A percentile compares a stretch with the other conserved stretches of the same genome.
These are phyloP conservation scores for Scrobipalpa costella DNA, from an alignment of 2,888 invertebrate genomes.

Conservation along the genomic window DNA sequence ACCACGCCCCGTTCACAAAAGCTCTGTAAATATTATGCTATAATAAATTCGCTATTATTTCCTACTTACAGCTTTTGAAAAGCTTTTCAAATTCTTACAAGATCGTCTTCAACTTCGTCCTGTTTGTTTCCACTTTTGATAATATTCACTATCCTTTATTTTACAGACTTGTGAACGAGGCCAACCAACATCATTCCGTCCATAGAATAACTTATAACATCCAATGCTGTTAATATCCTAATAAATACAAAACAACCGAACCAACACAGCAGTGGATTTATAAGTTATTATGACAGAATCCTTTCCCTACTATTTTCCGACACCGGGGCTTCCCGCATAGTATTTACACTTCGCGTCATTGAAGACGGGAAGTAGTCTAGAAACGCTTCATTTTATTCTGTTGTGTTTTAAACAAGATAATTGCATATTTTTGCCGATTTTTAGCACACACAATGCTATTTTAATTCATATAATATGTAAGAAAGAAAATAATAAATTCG, in stretches of 20 bases:
- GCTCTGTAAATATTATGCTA: background rate
- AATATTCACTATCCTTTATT: background rate
- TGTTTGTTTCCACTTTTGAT: background rate
- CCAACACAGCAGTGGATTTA: background rate
- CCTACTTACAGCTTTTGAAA: background rate
- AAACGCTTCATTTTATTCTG: too few species aligned
- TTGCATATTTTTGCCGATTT: too few species aligned
- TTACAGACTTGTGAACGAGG: constrained; percentile 1
- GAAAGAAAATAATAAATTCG: too few species aligned
- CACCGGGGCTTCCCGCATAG: constrained; percentile 4
- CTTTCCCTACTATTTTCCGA: constrained; percentile 23
- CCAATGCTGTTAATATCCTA: constrained; percentile 18
- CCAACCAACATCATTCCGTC: constrained; percentile 2
- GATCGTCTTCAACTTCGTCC: background rate
- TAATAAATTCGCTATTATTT: constrained; percentile 1
- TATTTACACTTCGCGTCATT: background rate
- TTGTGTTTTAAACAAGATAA: too few species aligned
- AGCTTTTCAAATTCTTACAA: background rate
- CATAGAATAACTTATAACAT: background rate
- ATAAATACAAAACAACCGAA: constrained; percentile 11
- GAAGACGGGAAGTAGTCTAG: too few species aligned
- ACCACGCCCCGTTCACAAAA: constrained; percentile 41
- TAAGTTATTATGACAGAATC: constrained; percentile 23
- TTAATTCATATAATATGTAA: too few species aligned
- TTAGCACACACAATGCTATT: too few species aligned